phyloP scores from a whole-genome alignment of 1,140 invertebrate genomes.

The Manduca sexta region DNA sequence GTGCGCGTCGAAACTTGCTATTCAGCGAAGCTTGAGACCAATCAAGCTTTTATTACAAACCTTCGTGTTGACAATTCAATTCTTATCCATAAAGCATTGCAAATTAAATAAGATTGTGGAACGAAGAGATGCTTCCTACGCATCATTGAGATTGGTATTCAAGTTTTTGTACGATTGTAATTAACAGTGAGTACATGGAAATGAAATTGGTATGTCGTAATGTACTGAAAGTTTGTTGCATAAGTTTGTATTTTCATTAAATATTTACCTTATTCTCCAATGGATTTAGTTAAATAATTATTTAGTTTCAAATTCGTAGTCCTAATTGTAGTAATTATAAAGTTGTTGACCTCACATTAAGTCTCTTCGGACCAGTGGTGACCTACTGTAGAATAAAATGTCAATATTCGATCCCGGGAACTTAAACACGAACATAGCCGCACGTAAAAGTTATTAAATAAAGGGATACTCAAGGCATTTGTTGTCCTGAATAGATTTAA shows the following conservation, averaged over 20 bases:
- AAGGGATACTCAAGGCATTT: not conserved
- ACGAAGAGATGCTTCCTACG: not conserved
- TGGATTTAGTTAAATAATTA: no score
- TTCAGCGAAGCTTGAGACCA: slow-evolving; percentile 16
- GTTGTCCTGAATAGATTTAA: not conserved
- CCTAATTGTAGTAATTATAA: no score
- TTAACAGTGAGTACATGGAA: slow-evolving; percentile 1
- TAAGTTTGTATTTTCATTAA: no score
- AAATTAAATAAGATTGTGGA: slow-evolving; percentile 8
- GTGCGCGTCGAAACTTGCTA: slow-evolving; percentile 22
- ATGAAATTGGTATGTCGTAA: not conserved
- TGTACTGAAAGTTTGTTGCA: no score
- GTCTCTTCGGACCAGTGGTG: no score
- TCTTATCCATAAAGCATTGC: slow-evolving; percentile 22
- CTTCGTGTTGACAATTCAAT: slow-evolving; percentile 35
- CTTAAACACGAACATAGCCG: no score
- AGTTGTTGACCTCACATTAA: no score
- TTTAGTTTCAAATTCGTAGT: no score
- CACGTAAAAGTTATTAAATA: no score
- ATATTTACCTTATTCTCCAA: no score
- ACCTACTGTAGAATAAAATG: no score
- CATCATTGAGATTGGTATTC: not conserved
- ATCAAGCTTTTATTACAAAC: slow-evolving; percentile 12
- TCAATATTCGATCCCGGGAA: no score
- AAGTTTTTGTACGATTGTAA: not conserved